These are phyloP conservation scores for Zaprionus africanus DNA, from an alignment of 1,140 invertebrate genomes.

Conservation along the genomic window DNA sequence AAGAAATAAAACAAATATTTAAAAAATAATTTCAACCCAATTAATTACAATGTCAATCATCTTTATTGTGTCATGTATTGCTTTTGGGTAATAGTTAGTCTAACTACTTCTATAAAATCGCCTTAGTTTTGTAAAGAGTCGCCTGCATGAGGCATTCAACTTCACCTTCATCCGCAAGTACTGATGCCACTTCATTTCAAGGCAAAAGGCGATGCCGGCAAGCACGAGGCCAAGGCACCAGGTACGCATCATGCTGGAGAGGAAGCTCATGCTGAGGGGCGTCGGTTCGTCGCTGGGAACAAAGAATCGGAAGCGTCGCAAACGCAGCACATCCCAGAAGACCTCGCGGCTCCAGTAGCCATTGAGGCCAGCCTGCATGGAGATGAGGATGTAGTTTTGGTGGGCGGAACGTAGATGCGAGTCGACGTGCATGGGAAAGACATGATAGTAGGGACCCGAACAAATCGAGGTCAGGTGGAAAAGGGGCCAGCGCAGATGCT, in stretches of 20 bases:
- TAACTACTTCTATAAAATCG: not conserved
- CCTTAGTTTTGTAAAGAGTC: not conserved
- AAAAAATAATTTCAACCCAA: too few relatives aligned
- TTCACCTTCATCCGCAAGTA: not conserved
- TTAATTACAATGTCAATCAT: too few relatives aligned
- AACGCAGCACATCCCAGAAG: conserved; percentile 64
- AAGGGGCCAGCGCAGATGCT: conserved; percentile 54
- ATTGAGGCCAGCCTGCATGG: conserved; percentile 64
- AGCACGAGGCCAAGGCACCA: conserved; percentile 70
- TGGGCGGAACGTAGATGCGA: conserved; percentile 63
- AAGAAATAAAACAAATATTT: too few relatives aligned
- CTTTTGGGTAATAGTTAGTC: not conserved
- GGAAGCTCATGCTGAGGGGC: conserved; percentile 60
- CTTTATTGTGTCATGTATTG: not conserved
- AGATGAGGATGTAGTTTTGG: conserved; percentile 66
- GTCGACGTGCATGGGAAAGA: conserved; percentile 67
- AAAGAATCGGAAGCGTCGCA: conserved; percentile 40
- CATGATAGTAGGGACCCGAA: conserved; percentile 75
- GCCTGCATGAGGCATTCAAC: not conserved
- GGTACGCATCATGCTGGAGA: conserved; percentile 53
- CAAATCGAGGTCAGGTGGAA: conserved; percentile 69
- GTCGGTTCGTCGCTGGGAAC: conserved; percentile 46
- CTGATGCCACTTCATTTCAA: conserved; percentile 68
- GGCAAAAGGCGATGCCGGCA: conserved; percentile 50
- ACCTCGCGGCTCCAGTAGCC: conserved; percentile 59